A percentile compares a stretch with the other conserved stretches of the same genome.
Evolutionary conservation across 2,888 invertebrate genomes (phyloP).

Genomic region (Scaptomyza caliginosa): DNA sequence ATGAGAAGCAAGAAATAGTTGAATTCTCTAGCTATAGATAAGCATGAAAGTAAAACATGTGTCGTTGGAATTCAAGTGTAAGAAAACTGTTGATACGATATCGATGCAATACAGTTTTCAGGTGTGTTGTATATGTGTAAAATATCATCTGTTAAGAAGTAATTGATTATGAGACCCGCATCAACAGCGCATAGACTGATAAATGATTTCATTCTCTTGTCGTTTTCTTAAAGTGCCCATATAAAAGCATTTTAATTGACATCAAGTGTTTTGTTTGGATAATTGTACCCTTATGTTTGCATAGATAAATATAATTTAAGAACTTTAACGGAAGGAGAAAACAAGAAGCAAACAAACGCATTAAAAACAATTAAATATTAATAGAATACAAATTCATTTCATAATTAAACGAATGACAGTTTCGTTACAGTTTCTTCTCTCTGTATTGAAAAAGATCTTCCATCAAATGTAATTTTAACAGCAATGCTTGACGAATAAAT

Average conservation of each 20-base stretch:
- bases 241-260: slow-evolving; percentile 57
- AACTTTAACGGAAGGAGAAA: slow-evolving; percentile 23
- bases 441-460: background rate
- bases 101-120: background rate
- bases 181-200: background rate
- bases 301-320: slow-evolving; percentile 23
- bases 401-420: slow-evolving; percentile 6
- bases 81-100: background rate
- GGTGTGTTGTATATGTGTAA: background rate
- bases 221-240: slow-evolving; percentile 24
- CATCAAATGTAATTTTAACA: slow-evolving; percentile 1
- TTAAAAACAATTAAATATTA: slow-evolving; percentile 61
- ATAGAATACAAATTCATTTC: slow-evolving; percentile 31
- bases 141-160: background rate
- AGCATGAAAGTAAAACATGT: background rate
- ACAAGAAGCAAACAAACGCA: slow-evolving; percentile 53
- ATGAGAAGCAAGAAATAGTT: background rate
- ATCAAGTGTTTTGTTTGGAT: slow-evolving; percentile 37
- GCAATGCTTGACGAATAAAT: slow-evolving; percentile 2
- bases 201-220: slow-evolving; percentile 16
- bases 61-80: background rate
- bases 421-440: slow-evolving; percentile 1
- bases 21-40: background rate
- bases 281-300: slow-evolving; percentile 31
- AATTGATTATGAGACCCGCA: background rate